phyloP scores from a whole-genome alignment of 2,888 invertebrate genomes.

The Ormyrus pomaceus region DNA sequence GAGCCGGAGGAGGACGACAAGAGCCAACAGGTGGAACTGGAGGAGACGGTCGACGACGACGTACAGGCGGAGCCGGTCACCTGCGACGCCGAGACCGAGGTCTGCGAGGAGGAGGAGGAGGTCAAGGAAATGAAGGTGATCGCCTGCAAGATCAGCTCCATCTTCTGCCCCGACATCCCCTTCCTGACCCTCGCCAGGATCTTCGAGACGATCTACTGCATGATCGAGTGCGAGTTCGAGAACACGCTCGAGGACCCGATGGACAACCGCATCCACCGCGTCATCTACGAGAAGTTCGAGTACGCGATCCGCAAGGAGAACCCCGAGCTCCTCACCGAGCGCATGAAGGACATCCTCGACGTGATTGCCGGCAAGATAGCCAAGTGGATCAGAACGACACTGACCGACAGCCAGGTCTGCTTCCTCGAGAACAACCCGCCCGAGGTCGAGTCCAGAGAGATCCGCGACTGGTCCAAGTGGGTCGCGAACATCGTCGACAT shows the following conservation, averaged over 20 bases:
- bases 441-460: slow-evolving; percentile 63
- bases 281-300: slow-evolving; percentile 65
- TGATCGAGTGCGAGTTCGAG: slow-evolving; percentile 61
- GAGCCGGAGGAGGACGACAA: background rate
- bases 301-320: slow-evolving; percentile 60
- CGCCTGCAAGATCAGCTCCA: no score
- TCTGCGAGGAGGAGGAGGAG: slow-evolving; percentile 25
- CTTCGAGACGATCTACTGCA: slow-evolving; percentile 63
- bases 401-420: slow-evolving; percentile 61
- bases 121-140: no score
- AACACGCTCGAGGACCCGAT: slow-evolving; percentile 58
- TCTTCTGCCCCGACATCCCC: slow-evolving; percentile 47
- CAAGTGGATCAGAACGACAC: slow-evolving; percentile 62
- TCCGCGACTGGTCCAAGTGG: slow-evolving; percentile 66
- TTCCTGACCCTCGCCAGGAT: slow-evolving; percentile 66
- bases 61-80: background rate
- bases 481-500: slow-evolving; percentile 59
- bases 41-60: slow-evolving; percentile 15
- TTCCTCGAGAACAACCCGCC: slow-evolving; percentile 62
- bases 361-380: slow-evolving; percentile 67
- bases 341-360: slow-evolving; percentile 61
- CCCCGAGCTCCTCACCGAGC: slow-evolving; percentile 59
- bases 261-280: slow-evolving; percentile 66
- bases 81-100: slow-evolving; percentile 55
- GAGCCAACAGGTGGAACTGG: background rate